Evolutionary conservation across 2,113 vertebrate species (phyloP).

Genomic region (Rana temporaria): DNA sequence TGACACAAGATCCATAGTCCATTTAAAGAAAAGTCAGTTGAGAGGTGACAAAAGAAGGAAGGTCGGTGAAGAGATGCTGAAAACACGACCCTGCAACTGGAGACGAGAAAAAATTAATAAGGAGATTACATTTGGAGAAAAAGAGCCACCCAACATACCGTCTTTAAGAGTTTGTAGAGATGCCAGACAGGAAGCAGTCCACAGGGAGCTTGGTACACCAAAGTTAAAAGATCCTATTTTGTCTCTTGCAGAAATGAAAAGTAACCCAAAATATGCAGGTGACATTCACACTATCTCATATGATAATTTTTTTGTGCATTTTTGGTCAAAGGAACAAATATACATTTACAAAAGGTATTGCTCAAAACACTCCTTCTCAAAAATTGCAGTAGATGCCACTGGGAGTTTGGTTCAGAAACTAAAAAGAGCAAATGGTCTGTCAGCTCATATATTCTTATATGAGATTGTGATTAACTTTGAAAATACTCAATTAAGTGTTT

Average conservation of each 20-base stretch:
- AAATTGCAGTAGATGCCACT: neutral
- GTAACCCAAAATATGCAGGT: neutral
- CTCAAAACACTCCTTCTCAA: neutral
- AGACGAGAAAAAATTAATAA: neutral
- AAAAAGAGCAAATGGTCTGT: neutral
- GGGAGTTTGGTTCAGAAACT: neutral
- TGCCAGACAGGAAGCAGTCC: neutral
- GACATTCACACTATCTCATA: no score
- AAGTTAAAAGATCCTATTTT: neutral
- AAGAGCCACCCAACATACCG: neutral
- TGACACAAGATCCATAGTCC: neutral
- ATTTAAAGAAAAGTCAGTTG: neutral
- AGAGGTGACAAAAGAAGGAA: constrained; percentile 17
- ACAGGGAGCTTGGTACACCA: neutral
- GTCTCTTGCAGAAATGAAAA: neutral
- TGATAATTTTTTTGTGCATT: no score
- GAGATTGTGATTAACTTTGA: no score
- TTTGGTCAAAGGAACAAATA: neutral
- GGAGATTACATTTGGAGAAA: constrained; percentile 1
- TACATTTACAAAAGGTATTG: neutral
- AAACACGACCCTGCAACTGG: constrained; percentile 9
- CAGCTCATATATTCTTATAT: neutral
- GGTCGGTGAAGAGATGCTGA: neutral
- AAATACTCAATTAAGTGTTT: no score
- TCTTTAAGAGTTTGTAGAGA: constrained; percentile 12